Base-by-base conservation (phyloP, 2,113 vertebrate species). In the Ageneiosus marmoratus region DNA sequence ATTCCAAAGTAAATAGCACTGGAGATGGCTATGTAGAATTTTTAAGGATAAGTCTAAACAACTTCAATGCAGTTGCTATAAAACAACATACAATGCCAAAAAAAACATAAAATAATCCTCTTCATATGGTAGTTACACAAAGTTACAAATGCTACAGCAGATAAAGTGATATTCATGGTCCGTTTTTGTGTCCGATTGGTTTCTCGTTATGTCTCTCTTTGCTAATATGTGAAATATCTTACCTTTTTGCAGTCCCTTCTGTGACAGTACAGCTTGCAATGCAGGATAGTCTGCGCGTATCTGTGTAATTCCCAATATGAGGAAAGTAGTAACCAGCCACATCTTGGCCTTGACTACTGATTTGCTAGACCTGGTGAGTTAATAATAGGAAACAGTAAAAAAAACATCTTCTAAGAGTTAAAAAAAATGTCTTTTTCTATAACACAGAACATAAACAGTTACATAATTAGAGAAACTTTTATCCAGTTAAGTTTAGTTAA, bases 241-340 rank as follows among this genome's bases (percentile, higher is more conserved):
- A 84, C 83, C 83, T 63, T 80, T 55, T 53, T 74, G 69, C 10
- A 84, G 8, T 15, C 83, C 78, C 34, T 84, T 84, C 6, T 84
- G 70, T 53, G 69, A 46, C 18, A 84, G 46, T 55, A 55, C 48
- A 18, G 77, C 46, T 80, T 84, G 69, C 15, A 84, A 5, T 41
- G 78, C 22, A 55, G 83, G 29, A 67, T 67, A 44, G 12, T 80
- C 78, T 8, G 83, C 70, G 67, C 44, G 24, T 75, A 48, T 67
- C 10, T 75, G 67, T 76, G 77, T 46, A 62, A 73, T 2, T 7
- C 24, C 34, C 24, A 84, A 5, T 1, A 84, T 13, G 18, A 84
- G 27, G 48, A 84, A 32, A 76, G 27, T 73, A 37, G 53, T 10
- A 32, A 65, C 13, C 46, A 27, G n/a, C 70, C 50, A 75, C 60